Percentiles rank a stretch among this genome's conserved stretches.
These are phyloP conservation scores for Pelecanoides urinatrix DNA, from an alignment of 2,113 vertebrate species.

Conservation along the genomic window DNA sequence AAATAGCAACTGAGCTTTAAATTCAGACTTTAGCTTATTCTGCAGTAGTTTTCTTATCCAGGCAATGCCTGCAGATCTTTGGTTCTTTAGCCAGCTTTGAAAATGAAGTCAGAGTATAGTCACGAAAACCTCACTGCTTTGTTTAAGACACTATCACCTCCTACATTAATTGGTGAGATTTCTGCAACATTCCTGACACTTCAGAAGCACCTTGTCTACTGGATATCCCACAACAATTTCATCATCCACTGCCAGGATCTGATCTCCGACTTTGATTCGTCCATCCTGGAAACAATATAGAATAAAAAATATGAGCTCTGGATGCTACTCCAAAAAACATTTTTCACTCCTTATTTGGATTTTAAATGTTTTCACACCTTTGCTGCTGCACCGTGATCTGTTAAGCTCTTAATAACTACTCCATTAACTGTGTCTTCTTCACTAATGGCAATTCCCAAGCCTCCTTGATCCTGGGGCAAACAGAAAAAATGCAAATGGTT, in stretches of 20 bases:
- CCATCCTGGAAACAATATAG: constrained; percentile 77
- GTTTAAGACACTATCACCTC: neutral
- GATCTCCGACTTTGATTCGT: constrained; percentile 82
- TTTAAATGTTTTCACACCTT: constrained; percentile 67
- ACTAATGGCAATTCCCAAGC: constrained; percentile 82
- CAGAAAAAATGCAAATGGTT: neutral
- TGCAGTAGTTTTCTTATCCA: neutral
- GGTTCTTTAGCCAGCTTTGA: neutral
- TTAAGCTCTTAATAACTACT: constrained; percentile 80
- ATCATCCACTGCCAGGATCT: constrained; percentile 83
- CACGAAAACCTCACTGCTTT: neutral
- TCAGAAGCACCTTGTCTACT: constrained; percentile 83
- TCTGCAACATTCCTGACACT: neutral
- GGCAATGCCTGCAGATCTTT: neutral
- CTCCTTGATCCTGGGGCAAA: constrained; percentile 81
- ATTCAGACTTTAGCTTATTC: neutral
- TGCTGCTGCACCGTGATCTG: constrained; percentile 77
- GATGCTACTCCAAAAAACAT: neutral
- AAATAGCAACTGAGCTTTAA: neutral
- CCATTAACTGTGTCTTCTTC: constrained; percentile 80
- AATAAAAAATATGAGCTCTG: neutral
- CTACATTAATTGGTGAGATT: neutral
- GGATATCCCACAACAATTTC: constrained; percentile 82
- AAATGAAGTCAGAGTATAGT: neutral
- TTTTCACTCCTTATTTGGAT: neutral